Conservation (phyloP, 2,888 invertebrate genomes). For the Drosophila silvestris region DNA sequence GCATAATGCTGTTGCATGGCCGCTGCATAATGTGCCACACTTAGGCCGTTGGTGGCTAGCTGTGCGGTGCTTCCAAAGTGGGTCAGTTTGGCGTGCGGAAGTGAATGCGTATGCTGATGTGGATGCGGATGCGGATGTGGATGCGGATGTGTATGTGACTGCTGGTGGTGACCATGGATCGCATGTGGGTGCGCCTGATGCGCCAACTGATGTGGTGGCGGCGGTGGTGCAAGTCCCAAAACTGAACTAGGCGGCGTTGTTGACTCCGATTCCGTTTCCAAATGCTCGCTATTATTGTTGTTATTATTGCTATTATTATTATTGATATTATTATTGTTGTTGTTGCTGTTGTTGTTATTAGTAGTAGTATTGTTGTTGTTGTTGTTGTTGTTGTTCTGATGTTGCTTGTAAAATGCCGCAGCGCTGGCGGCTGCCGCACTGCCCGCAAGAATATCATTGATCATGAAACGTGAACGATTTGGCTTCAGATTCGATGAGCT, state of each 20-base stretch:
- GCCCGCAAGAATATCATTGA: slow-evolving; percentile 83
- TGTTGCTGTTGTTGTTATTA: slow-evolving; percentile 38
- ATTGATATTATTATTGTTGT: slow-evolving; percentile 46
- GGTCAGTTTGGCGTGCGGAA: slow-evolving; percentile 70
- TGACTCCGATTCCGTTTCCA: slow-evolving; percentile 42
- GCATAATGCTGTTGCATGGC: slow-evolving; percentile 84
- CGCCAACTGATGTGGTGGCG: slow-evolving; percentile 29
- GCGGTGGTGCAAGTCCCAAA: slow-evolving; percentile 44
- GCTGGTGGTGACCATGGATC: slow-evolving; percentile 50
- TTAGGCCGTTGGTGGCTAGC: slow-evolving; percentile 79
- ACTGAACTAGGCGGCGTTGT: slow-evolving; percentile 27
- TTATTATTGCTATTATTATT: slow-evolving; percentile 37
- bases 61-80: slow-evolving; percentile 73
- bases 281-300: slow-evolving; percentile 39
- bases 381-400: slow-evolving; percentile 61
- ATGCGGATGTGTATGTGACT: slow-evolving; percentile 49
- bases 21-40: slow-evolving; percentile 83
- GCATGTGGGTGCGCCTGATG: slow-evolving; percentile 57
- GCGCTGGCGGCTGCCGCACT: slow-evolving; percentile 82
- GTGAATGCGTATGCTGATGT: slow-evolving; percentile 55
- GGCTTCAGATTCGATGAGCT: slow-evolving; percentile 81
- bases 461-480: slow-evolving; percentile 84
- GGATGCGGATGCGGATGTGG: slow-evolving; percentile 31
- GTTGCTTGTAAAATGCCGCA: slow-evolving; percentile 81
- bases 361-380: slow-evolving; percentile 40